Conservation (phyloP, 2,888 invertebrate species). For the Argyresthia albistria region DNA sequence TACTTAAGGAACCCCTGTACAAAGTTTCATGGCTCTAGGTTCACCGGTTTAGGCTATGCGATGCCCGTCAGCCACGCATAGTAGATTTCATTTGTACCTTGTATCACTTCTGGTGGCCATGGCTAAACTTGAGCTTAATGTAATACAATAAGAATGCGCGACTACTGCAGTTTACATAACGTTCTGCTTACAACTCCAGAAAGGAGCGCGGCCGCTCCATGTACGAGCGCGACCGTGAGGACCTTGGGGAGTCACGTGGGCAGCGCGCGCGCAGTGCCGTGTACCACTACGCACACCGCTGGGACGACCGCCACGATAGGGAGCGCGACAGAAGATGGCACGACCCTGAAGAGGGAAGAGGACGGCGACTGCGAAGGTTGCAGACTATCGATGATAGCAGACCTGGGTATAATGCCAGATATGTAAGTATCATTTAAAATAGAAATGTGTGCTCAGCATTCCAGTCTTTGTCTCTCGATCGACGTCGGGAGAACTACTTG, state of each 20-base stretch:
- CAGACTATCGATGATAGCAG: conserved; percentile 40
- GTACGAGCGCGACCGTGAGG: conserved; percentile 34
- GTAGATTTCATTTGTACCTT: too few relatives aligned
- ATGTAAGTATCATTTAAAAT: conserved; percentile 7
- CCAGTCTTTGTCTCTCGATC: too few relatives aligned
- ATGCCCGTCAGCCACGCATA: too few relatives aligned
- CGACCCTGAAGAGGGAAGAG: conserved; percentile 17
- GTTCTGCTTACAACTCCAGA: conserved; percentile 14
- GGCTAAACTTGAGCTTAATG: too few relatives aligned
- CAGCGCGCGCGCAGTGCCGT: conserved; percentile 48
- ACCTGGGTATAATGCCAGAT: background rate
- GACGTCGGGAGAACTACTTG: too few relatives aligned
- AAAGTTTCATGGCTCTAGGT: too few relatives aligned
- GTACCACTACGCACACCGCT: conserved; percentile 36
- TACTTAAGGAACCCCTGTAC: too few relatives aligned
- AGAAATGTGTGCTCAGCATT: too few relatives aligned
- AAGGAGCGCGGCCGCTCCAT: conserved; percentile 45
- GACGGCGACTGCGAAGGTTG: conserved; percentile 34
- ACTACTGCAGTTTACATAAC: too few relatives aligned
- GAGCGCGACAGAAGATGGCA: conserved; percentile 13
- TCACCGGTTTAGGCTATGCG: too few relatives aligned
- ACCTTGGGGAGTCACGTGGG: conserved; percentile 27
- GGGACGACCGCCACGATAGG: conserved; percentile 19
- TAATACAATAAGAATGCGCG: too few relatives aligned
- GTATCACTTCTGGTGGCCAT: too few relatives aligned